phyloP scores from a whole-genome alignment of 1,140 invertebrate species.

The Temnothorax curvispinosus region DNA sequence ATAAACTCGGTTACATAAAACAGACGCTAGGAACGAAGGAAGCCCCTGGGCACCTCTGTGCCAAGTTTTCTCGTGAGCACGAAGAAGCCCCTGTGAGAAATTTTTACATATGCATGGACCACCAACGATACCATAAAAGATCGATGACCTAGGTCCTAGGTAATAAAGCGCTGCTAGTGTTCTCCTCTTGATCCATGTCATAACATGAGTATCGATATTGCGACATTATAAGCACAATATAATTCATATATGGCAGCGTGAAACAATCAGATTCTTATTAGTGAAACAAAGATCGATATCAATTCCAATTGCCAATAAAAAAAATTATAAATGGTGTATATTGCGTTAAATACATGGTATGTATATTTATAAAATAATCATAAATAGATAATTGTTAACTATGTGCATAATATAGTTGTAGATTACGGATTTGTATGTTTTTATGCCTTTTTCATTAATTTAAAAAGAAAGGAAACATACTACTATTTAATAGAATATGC shows the following conservation, averaged over 20 bases:
- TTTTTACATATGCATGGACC: constrained; percentile 84
- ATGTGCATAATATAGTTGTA: not conserved
- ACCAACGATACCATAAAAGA: constrained; percentile 81
- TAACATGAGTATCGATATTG: constrained; percentile 53
- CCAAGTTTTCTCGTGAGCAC: constrained; percentile 68
- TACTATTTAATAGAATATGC: not conserved
- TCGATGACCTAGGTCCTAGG: not conserved
- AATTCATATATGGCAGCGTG: not conserved
- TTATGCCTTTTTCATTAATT: not conserved
- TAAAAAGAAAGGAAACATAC: not conserved
- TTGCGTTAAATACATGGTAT: not conserved
- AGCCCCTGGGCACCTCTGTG: constrained; percentile 70
- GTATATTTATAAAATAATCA: not conserved
- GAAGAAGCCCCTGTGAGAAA: constrained; percentile 78
- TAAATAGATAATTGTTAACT: not conserved
- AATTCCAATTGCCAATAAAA: not conserved
- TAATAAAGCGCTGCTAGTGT: constrained; percentile 24
- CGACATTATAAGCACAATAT: not conserved
- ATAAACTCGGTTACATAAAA: constrained; percentile 83
- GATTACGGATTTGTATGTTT: not conserved
- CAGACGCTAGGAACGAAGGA: constrained; percentile 74
- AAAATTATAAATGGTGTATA: not conserved
- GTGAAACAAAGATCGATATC: not conserved
- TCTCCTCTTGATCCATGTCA: constrained; percentile 49
- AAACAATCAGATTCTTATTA: not conserved